Evolutionary conservation across 2,797 vertebrate species (phyloP).

Genomic region (Gallinago stenura): DNA sequence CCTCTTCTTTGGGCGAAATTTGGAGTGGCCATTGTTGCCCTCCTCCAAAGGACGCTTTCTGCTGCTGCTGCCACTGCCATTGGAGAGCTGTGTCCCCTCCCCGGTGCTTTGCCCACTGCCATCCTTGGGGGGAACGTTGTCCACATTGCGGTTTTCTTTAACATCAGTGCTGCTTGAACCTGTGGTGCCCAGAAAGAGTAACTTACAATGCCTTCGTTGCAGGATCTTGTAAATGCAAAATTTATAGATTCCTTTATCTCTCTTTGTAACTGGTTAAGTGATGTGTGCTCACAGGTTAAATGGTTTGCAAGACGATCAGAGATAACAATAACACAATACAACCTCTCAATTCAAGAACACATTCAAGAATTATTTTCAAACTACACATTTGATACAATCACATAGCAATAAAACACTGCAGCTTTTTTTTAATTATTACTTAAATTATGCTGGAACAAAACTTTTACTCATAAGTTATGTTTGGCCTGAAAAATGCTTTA

Average conservation of each 20-base stretch:
- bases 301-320: neutral
- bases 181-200: constrained; percentile 99
- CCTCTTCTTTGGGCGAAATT: constrained; percentile 93
- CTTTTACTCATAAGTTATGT: neutral
- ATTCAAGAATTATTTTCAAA: neutral
- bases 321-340: neutral
- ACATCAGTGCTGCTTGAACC: constrained; percentile 98
- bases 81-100: constrained; percentile 89
- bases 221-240: constrained; percentile 99
- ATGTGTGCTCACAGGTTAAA: constrained; percentile 86
- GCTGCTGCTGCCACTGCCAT: constrained; percentile 84
- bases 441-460: neutral
- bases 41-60: constrained; percentile 95
- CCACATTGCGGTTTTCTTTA: constrained; percentile 97
- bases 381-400: neutral
- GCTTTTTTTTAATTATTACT: neutral
- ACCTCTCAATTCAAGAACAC: neutral
- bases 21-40: constrained; percentile 93
- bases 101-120: constrained; percentile 75
- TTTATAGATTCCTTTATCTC: constrained; percentile 99
- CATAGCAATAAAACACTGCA: neutral
- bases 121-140: constrained; percentile 92
- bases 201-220: constrained; percentile 99
- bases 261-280: constrained; percentile 97
- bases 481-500: neutral